Conservation (phyloP, 2,888 invertebrate genomes). For the Gandaritis pyraliata region DNA sequence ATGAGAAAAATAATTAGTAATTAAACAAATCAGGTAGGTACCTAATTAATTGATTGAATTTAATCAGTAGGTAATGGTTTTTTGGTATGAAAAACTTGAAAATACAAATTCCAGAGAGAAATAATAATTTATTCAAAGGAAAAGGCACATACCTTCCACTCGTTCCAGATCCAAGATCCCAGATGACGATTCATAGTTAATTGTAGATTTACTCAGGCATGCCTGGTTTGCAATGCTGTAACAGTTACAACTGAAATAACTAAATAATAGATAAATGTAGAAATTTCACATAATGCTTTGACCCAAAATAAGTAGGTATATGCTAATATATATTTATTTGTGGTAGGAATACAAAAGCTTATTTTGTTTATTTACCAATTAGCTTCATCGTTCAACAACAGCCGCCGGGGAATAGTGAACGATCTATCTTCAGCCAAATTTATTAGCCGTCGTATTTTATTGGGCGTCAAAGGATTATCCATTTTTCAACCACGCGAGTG, state of each 20-base stretch:
- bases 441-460: slow-evolving; percentile 71
- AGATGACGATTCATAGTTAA: slow-evolving; percentile 66
- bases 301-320: no score
- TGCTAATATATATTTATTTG: no score
- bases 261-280: no score
- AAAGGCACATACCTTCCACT: slow-evolving; percentile 60
- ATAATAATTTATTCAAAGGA: no score
- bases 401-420: slow-evolving; percentile 53
- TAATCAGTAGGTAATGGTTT: no score
- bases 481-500: slow-evolving; percentile 44
- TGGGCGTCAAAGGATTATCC: slow-evolving; percentile 75
- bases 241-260: not conserved
- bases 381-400: slow-evolving; percentile 49
- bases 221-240: slow-evolving; percentile 41
- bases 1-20: no score
- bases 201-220: slow-evolving; percentile 47
- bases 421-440: slow-evolving; percentile 74
- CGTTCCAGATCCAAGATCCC: slow-evolving; percentile 73
- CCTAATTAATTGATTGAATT: not conserved
- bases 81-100: no score
- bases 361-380: slow-evolving; percentile 17
- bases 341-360: not conserved
- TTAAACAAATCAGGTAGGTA: no score
- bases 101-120: no score
- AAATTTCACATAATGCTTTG: no score